phyloP scores from a whole-genome alignment of 2,888 invertebrate genomes.

The Agrochola litura region DNA sequence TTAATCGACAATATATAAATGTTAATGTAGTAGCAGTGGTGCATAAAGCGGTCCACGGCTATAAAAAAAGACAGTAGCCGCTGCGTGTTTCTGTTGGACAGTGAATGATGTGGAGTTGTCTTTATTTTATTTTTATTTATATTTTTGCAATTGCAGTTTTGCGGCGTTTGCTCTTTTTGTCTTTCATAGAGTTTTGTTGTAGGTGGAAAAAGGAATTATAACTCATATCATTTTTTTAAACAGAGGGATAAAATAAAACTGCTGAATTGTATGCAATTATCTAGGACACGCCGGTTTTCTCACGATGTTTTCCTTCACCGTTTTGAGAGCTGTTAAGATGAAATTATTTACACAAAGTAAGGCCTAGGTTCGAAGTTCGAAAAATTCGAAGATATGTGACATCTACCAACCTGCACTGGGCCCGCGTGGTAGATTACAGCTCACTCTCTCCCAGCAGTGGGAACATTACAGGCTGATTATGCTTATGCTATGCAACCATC shows the following conservation, averaged over 20 bases:
- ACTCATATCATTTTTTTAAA: background rate
- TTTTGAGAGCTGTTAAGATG: too few species aligned
- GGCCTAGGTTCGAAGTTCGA: too few species aligned
- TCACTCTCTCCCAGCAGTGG: too few species aligned
- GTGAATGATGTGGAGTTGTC: conserved; percentile 81
- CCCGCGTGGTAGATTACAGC: too few species aligned
- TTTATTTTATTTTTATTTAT: conserved; percentile 72
- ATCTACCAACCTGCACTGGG: too few species aligned
- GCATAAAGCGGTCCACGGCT: conserved; percentile 83
- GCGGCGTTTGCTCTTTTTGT: conserved; percentile 36
- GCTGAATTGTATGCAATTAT: background rate
- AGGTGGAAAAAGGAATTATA: background rate
- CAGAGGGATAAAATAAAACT: background rate
- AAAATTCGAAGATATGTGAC: too few species aligned
- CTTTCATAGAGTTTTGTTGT: conserved; percentile 21
- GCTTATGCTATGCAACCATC: too few species aligned
- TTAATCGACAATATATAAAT: conserved; percentile 82
- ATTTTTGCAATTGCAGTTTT: conserved; percentile 60
- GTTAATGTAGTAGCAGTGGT: conserved; percentile 81
- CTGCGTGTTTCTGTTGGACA: conserved; percentile 82
- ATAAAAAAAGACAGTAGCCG: conserved; percentile 85
- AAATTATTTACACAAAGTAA: too few species aligned
- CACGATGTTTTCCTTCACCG: background rate
- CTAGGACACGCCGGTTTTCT: too few species aligned
- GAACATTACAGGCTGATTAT: too few species aligned